Percentiles rank a stretch among this genome's conserved stretches.
phyloP scores from a whole-genome alignment of 64 coral and sea anemone species.

The Stichodactyla helianthus region DNA sequence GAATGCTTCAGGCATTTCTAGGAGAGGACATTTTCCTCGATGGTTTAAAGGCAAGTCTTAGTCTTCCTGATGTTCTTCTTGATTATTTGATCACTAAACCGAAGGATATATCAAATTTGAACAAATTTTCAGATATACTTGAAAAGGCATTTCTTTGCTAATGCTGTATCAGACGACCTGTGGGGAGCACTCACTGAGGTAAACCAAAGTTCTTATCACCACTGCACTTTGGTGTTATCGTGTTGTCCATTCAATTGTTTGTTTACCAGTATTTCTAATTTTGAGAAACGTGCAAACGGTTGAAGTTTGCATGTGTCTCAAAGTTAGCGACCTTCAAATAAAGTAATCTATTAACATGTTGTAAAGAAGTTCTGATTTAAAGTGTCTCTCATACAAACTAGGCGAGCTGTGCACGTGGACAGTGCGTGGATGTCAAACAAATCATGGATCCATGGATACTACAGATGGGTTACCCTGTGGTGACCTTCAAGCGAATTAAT shows the following conservation, averaged over 20 bases:
- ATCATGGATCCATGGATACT: constrained; percentile 93
- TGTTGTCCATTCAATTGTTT: neutral
- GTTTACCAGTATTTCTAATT: too few species aligned
- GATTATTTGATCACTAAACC: too few species aligned
- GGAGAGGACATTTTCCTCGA: constrained; percentile 38
- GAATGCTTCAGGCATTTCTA: constrained; percentile 50
- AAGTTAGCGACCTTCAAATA: too few species aligned
- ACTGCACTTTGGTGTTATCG: too few species aligned
- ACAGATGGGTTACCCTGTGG: constrained; percentile 84
- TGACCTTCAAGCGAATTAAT: constrained; percentile 38
- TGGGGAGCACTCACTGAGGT: constrained; percentile 31
- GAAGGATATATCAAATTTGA: too few species aligned
- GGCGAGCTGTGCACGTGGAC: constrained; percentile 32
- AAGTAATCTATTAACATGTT: too few species aligned
- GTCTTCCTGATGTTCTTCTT: too few species aligned
- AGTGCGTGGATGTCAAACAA: constrained; percentile 33
- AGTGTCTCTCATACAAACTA: neutral
- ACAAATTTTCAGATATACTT: constrained; percentile 26
- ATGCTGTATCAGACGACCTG: constrained; percentile 58
- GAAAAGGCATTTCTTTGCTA: constrained; percentile 39
- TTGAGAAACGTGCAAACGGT: too few species aligned
- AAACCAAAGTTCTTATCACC: neutral
- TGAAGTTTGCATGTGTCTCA: too few species aligned
- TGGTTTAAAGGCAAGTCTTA: constrained; percentile 13
- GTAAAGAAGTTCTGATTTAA: too few species aligned